Evolutionary conservation across 2,113 vertebrate genomes (phyloP), one percentile per base, ranked within the genome.

Genomic region (Neolamprologus kungweensis): DNA sequence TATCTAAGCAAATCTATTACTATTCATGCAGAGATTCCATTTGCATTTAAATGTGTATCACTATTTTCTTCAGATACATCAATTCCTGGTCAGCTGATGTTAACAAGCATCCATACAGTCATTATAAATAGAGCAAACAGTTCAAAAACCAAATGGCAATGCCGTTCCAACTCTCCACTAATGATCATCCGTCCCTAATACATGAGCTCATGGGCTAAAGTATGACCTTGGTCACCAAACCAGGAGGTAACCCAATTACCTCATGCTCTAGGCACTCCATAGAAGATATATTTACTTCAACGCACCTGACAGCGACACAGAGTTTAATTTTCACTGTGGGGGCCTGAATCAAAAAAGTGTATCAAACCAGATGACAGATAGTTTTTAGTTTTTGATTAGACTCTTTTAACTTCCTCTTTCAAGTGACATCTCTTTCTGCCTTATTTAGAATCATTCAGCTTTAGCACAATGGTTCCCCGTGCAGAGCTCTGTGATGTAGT

Each of bases 111-210:
- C 58, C 55, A 89, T 54, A 17, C 63, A 57, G 19, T 5, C 31
- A 75, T 82, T 10, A 45, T 23, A 92, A 87, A 85, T 51, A 75
- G 79, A 91, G 63, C 57, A 54, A 85, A 84, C 57, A 58, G 45
- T 80, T 85, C 5, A 53, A 82, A 85, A 88, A 87, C 63, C 53
- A 68, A 87, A 85, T 31, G 47, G 37, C 65, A 86, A 89, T 63
- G 68, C 8, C 51, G 37, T 88, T 92, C 88, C 73, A 84, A 54
- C 84, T 83, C 73, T 83, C 78, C 47, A 35, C 88, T 93, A 90
- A 94, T 94, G 85, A 94, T 86, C 80, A 88, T 75, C 92, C 12
- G 88, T 63, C 60, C 93, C 63, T 90, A 93, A 92, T 92, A 89
- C 89, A 92, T 37, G 7, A 84, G 88, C 92, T 93, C 90, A 86